Conservation (phyloP, 2,797 vertebrate species). For the Manis javanica region DNA sequence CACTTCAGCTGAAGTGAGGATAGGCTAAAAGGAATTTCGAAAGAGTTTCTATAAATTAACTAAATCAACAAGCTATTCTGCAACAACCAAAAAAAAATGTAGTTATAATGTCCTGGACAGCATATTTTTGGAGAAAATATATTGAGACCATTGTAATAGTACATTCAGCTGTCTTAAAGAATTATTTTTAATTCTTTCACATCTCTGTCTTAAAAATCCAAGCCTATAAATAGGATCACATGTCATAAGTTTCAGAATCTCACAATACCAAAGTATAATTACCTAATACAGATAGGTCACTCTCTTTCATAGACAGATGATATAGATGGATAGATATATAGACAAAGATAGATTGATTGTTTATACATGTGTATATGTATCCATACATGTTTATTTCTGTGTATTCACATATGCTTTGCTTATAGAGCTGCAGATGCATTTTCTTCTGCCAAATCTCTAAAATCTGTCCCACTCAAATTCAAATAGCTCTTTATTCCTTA, state of each 20-base stretch:
- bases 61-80: not conserved
- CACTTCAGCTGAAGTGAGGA: not conserved
- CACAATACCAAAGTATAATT: not conserved
- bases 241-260: not conserved
- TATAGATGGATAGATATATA: not conserved
- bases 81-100: not conserved
- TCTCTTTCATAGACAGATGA: not conserved
- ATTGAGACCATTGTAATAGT: not conserved
- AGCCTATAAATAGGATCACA: not conserved
- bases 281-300: not conserved
- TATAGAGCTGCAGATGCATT: not conserved
- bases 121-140: not conserved
- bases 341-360: not conserved
- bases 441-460: not conserved
- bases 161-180: not conserved
- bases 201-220: not conserved
- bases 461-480: not conserved
- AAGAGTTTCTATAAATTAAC: not conserved
- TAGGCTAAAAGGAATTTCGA: not conserved
- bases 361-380: not conserved
- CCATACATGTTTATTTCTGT: not conserved
- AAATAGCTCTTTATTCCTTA: not conserved
- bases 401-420: not conserved
- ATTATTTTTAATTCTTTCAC: not conserved
- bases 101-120: not conserved